Evolutionary conservation across 2,113 vertebrate species (phyloP).

Genomic region (Choloepus hoffmanni): DNA sequence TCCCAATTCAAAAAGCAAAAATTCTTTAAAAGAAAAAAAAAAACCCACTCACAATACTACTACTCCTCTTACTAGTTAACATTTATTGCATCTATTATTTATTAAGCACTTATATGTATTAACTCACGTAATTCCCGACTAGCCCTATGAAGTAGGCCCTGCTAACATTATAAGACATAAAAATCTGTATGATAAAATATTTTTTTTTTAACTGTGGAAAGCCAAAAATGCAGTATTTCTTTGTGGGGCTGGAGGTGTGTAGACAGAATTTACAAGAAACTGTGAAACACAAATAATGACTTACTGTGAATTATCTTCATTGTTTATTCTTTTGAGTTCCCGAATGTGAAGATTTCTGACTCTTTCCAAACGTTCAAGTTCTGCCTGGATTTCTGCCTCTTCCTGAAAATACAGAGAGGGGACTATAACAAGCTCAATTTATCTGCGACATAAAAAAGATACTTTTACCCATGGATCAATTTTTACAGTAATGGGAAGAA

Average conservation of each 20-base stretch:
- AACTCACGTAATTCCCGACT: neutral
- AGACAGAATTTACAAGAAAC: constrained; percentile 18
- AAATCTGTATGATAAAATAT: neutral
- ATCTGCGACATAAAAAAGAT: constrained; percentile 82
- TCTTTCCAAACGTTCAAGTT: constrained; percentile 98
- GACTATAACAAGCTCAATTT: constrained; percentile 86
- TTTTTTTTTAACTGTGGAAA: too few relatives aligned
- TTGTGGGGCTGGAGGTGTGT: too few relatives aligned
- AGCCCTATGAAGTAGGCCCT: neutral
- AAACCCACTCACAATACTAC: neutral
- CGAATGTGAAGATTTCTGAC: constrained; percentile 99
- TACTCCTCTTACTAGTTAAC: neutral
- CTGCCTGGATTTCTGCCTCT: constrained; percentile 99
- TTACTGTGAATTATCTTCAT: constrained; percentile 99
- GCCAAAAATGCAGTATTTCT: too few relatives aligned
- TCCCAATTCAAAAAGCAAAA: constrained; percentile 25
- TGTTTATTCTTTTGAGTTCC: constrained; percentile 99
- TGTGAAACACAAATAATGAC: constrained; percentile 83
- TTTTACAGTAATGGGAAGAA: constrained; percentile 77
- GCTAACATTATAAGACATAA: neutral
- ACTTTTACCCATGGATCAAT: constrained; percentile 83
- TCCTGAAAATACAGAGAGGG: constrained; percentile 93
- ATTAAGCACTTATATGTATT: constrained; percentile 5
- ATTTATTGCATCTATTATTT: neutral
- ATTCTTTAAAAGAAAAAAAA: neutral